Percentiles rank a stretch among this genome's conserved stretches.
Evolutionary conservation across 2,888 invertebrate genomes (phyloP).

Genomic region (Chironomus tentans): DNA sequence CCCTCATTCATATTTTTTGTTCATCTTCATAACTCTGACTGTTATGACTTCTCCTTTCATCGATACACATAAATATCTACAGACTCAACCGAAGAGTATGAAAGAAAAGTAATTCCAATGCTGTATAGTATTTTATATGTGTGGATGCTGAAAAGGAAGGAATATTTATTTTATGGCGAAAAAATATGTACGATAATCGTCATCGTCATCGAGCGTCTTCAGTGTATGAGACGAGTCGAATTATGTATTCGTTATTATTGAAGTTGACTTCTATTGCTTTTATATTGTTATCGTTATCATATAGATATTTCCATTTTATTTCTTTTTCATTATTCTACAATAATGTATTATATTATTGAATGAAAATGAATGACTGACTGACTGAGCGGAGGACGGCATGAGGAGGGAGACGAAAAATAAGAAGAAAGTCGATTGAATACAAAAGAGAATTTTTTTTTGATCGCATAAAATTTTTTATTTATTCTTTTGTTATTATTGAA

Average conservation of each 20-base stretch:
- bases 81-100: too few relatives aligned
- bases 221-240: background rate
- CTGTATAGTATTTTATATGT: too few relatives aligned
- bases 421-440: conserved; percentile 17
- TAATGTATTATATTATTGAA: conserved; percentile 14
- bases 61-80: too few relatives aligned
- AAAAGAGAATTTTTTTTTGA: conserved; percentile 11
- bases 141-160: background rate
- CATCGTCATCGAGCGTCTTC: background rate
- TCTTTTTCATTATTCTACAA: conserved; percentile 11
- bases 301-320: background rate
- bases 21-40: background rate
- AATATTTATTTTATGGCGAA: background rate
- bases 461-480: conserved; percentile 13
- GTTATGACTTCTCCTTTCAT: background rate
- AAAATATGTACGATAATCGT: conserved; percentile 25
- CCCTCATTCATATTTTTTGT: background rate
- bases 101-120: too few relatives aligned
- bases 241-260: conserved; percentile 26
- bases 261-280: conserved; percentile 27
- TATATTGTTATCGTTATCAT: conserved; percentile 27
- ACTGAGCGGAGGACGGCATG: too few relatives aligned
- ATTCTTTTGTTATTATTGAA: conserved; percentile 26
- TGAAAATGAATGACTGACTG: too few relatives aligned
- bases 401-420: background rate